Evolutionary conservation across 2,797 vertebrate species (phyloP), one percentile per base, ranked within the genome.

Genomic region (Erpetoichthys calabaricus): DNA sequence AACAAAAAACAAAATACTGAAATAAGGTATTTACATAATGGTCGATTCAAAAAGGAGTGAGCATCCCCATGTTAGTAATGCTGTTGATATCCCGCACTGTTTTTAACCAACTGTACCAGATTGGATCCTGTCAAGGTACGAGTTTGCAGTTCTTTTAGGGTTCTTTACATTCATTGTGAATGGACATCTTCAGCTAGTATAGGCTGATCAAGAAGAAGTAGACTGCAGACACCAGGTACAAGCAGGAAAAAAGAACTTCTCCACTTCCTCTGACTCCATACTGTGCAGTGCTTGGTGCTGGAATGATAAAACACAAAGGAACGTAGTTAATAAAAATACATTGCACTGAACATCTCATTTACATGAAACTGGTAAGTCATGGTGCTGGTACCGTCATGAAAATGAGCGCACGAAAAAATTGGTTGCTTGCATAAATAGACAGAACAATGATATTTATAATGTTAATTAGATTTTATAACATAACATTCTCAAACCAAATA

Each of bases 251-350:
- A 60, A 90, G 86, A 79, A 89, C 71, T 60, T 89, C 87, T 1
- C 90, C 90, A 1, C 83, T 88, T 64, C 92, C 94, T 66, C 87
- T 91, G 78, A 92, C 86, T 70, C 94, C 94, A 63, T 95, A 97
- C 74, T 91, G 92, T 65, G 91, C 92, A 62, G 93, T 97, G 82
- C 92, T 96, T 82, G 90, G 92, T 65, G 92, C 95, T 99, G 87
- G 72, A 75, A 83, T 86, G 85, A 82, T 74, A 78, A 91, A 65
- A 78, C 69, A 82, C 52, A 60, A 7, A 3, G 55, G 63, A 67
- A 70, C 61, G 60, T 70, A 73, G 76, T 80, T 76, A 82, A 71
- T 66, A 41, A n/a, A 60, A 58, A 62, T 64, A 63, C 65, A 50
- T 54, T 58, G 64, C 25, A 25, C 25, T 25, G 2, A 25, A 25